phyloP scores from a whole-genome alignment of 2,888 invertebrate species.

The Drosophila sordidula region DNA sequence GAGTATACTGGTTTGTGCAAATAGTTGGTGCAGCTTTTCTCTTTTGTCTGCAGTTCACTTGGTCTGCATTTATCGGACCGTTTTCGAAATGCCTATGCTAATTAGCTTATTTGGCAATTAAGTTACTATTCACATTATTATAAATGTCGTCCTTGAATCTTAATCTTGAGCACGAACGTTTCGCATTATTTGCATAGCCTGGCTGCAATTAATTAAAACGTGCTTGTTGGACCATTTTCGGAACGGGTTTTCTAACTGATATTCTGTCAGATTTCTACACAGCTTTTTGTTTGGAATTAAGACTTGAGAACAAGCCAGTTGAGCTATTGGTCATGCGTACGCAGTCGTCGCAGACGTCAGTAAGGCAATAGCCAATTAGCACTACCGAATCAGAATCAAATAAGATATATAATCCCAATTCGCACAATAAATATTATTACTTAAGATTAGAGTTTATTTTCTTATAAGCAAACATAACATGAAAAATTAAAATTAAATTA shows the following conservation, averaged over 20 bases:
- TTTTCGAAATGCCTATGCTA: slow-evolving; percentile 10
- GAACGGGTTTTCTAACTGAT: slow-evolving; percentile 36
- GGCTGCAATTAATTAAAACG: slow-evolving; percentile 38
- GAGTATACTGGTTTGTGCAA: not conserved
- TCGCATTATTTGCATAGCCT: slow-evolving; percentile 41
- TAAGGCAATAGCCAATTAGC: slow-evolving; percentile 5
- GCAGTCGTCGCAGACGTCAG: slow-evolving; percentile 25
- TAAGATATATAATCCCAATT: not conserved
- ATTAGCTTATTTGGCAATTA: slow-evolving; percentile 29
- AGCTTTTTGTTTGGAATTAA: slow-evolving; percentile 7
- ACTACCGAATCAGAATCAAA: not conserved
- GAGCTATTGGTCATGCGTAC: slow-evolving; percentile 21
- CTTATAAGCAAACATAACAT: too few relatives aligned
- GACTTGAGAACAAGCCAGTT: slow-evolving; percentile 10
- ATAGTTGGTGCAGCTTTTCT: slow-evolving; percentile 4
- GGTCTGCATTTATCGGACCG: not conserved
- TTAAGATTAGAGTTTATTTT: too few relatives aligned
- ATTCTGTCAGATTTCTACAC: slow-evolving; percentile 27
- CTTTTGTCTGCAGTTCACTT: not conserved
- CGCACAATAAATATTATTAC: not conserved
- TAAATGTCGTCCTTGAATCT: slow-evolving; percentile 50
- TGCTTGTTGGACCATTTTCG: slow-evolving; percentile 40
- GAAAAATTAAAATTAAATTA: too few relatives aligned
- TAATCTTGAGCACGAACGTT: slow-evolving; percentile 31
- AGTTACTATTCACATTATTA: slow-evolving; percentile 29